phyloP scores from a whole-genome alignment of 2,888 invertebrate genomes.

The Drosophila neoperkinsi region DNA sequence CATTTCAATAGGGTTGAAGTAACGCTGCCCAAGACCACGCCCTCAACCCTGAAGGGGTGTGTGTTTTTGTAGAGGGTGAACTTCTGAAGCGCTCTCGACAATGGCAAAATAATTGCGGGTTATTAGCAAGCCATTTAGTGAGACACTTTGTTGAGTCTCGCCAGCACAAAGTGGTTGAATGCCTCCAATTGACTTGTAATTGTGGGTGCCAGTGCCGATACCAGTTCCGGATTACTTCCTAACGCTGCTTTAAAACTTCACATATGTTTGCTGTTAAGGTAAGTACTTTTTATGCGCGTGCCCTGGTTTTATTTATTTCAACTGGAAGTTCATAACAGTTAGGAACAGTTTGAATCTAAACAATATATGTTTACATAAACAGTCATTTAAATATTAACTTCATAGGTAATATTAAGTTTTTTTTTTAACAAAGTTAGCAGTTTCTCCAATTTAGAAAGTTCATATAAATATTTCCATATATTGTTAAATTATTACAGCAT shows the following conservation, averaged over 20 bases:
- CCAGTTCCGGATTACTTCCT: slow-evolving; percentile 10
- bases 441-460: background rate
- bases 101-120: slow-evolving; percentile 71
- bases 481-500: background rate
- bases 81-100: slow-evolving; percentile 50
- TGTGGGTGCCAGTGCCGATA: slow-evolving; percentile 6
- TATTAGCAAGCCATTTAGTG: slow-evolving; percentile 69
- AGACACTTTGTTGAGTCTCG: slow-evolving; percentile 49
- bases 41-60: slow-evolving; percentile 11
- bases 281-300: background rate
- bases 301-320: background rate
- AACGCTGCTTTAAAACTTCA: background rate
- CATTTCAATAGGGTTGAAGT: slow-evolving; percentile 61
- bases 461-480: background rate
- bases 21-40: slow-evolving; percentile 28
- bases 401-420: background rate
- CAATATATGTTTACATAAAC: background rate
- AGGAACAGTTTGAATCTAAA: background rate
- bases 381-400: background rate
- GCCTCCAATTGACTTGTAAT: slow-evolving; percentile 45
- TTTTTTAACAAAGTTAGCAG: background rate
- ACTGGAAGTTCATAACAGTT: background rate
- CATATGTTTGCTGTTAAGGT: slow-evolving; percentile 35
- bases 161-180: slow-evolving; percentile 28
- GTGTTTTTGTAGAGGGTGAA: slow-evolving; percentile 29